Evolutionary conservation across 2,888 invertebrate species (phyloP).

Genomic region (Alsophila aescularia): DNA sequence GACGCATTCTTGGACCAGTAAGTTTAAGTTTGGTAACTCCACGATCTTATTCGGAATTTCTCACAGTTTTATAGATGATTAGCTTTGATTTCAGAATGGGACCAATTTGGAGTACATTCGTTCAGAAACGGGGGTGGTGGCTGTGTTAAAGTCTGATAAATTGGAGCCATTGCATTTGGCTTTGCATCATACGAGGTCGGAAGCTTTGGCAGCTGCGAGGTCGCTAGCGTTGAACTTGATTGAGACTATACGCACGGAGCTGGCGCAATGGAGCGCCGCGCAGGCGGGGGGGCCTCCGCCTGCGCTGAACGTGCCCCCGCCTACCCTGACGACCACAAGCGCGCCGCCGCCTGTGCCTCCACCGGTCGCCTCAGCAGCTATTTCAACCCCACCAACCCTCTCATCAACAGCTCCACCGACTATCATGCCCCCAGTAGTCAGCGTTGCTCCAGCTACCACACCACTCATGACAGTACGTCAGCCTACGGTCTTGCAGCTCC

Average conservation of each 20-base stretch:
- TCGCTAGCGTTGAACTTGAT: conserved; percentile 90
- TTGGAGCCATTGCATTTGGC: conserved; percentile 90
- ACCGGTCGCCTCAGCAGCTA: conserved; percentile 60
- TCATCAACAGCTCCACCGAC: conserved; percentile 63
- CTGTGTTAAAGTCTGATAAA: conserved; percentile 88
- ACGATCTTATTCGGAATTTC: conserved; percentile 18
- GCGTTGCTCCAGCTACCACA: conserved; percentile 67
- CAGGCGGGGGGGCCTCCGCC: conserved; percentile 75
- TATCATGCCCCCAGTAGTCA: conserved; percentile 71
- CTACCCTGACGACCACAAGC: conserved; percentile 62
- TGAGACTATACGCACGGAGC: conserved; percentile 88
- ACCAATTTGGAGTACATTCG: conserved; percentile 91
- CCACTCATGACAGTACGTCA: conserved; percentile 79
- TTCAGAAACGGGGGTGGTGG: conserved; percentile 90
- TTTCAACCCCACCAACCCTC: conserved; percentile 63
- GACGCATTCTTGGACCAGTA: conserved; percentile 88
- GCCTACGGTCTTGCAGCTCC: conserved; percentile 72
- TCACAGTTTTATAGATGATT: conserved; percentile 10
- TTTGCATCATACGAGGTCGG: conserved; percentile 89
- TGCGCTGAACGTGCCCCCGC: conserved; percentile 72
- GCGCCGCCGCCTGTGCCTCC: conserved; percentile 66
- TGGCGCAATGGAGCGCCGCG: conserved; percentile 79
- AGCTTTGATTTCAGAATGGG: conserved; percentile 77
- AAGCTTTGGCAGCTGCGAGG: conserved; percentile 88
- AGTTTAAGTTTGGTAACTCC: conserved; percentile 48